A percentile compares a stretch with the other conserved stretches of the same genome.
phyloP scores from a whole-genome alignment of 1,140 invertebrate genomes.

The Drosophila subpulchrella region DNA sequence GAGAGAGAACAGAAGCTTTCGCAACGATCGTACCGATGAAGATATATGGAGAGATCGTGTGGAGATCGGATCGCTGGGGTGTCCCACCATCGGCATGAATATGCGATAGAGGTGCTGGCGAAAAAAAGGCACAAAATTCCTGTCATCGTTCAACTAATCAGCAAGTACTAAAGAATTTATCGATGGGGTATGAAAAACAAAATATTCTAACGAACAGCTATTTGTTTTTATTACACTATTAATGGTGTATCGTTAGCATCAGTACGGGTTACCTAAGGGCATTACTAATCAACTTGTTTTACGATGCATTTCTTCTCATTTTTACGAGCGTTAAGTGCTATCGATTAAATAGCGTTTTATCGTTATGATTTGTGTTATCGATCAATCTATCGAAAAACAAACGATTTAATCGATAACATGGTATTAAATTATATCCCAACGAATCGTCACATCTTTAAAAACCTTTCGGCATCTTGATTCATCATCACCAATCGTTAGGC shows the following conservation, averaged over 20 bases:
- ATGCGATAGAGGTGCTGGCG: slow-evolving; percentile 14
- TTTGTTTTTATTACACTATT: slow-evolving; percentile 11
- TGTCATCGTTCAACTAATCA: slow-evolving; percentile 10
- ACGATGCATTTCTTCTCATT: not conserved
- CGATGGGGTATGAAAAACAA: slow-evolving; percentile 3
- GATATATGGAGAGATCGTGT: slow-evolving; percentile 18
- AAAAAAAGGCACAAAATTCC: slow-evolving; percentile 15
- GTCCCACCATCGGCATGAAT: slow-evolving; percentile 22
- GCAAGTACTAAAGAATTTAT: slow-evolving; percentile 5
- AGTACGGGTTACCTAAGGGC: slow-evolving; percentile 5
- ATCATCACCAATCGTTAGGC: slow-evolving; percentile 1
- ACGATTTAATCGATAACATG: no score
- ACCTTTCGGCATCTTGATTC: not conserved
- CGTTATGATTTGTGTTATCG: not conserved
- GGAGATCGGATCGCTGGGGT: slow-evolving; percentile 15
- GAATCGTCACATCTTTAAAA: no score
- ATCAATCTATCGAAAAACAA: not conserved
- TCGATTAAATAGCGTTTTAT: not conserved
- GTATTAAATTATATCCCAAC: no score
- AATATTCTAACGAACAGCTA: slow-evolving; percentile 12
- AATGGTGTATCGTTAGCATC: not conserved
- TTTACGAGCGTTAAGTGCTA: not conserved
- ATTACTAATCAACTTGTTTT: not conserved
- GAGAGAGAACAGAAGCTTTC: slow-evolving; percentile 28
- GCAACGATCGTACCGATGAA: slow-evolving; percentile 17